Evolutionary conservation across 2,888 invertebrate genomes (phyloP).

Genomic region (Nomada ferruginata): DNA sequence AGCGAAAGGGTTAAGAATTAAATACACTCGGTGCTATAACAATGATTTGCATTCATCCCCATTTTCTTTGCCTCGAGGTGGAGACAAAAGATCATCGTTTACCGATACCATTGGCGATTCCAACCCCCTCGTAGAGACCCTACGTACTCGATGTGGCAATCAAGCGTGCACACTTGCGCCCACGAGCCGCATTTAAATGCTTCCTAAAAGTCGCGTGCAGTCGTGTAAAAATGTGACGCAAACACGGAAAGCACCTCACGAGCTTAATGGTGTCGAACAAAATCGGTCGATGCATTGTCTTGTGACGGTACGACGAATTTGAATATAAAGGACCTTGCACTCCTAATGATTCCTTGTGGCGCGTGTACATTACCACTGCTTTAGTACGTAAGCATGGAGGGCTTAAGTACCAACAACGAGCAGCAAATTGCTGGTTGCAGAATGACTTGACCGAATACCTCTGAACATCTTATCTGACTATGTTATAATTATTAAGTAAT

Average conservation of each 20-base stretch:
- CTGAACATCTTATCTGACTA: no score
- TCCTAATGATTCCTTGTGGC: neutral
- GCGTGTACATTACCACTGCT: neutral
- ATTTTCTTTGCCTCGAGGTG: no score
- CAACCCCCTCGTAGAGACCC: neutral
- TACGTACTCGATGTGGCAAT: neutral
- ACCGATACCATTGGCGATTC: neutral
- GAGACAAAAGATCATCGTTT: slow-evolving; percentile 11
- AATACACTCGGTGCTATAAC: no score
- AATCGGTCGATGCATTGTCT: slow-evolving; percentile 30
- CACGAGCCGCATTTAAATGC: slow-evolving; percentile 23
- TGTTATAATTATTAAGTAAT: no score
- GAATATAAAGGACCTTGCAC: slow-evolving; percentile 16
- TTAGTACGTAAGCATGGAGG: no score
- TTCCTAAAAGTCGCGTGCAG: slow-evolving; percentile 26
- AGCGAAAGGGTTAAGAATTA: no score
- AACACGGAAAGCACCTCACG: neutral
- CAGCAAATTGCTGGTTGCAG: neutral
- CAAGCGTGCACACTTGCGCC: slow-evolving; percentile 15
- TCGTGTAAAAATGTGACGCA: slow-evolving; percentile 36
- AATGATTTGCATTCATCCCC: no score
- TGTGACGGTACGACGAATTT: slow-evolving; percentile 25
- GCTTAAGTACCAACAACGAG: neutral
- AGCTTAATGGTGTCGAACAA: slow-evolving; percentile 36
- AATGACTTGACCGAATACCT: no score